Base-by-base conservation (phyloP, 2,113 vertebrate genomes). In the Amblyopsis rosae region DNA sequence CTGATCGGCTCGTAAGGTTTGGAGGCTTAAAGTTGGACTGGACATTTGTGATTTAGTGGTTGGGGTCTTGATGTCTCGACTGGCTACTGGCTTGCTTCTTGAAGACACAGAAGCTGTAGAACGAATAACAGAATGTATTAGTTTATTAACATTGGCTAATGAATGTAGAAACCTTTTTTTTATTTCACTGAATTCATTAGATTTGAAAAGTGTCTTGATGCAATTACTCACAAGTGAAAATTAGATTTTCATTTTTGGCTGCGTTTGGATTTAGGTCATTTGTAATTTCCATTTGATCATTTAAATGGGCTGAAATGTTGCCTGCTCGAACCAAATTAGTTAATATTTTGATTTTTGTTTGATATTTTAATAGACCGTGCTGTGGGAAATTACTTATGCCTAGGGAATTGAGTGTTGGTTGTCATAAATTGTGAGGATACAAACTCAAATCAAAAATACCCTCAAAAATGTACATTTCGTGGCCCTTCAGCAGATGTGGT, bases 21-120 rank as follows among this genome's bases (percentile, higher is more conserved):
- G n/a, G 41, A 74, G 35, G 67, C 32, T 35, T 4, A 61, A 48
- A 58, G 66, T 68, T 50, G 13, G 41, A 50, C 48, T 57, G 17
- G 77, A 46, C 68, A 47, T 57, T 58, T 60, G 70, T 53, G 68
- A 69, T 35, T 17, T 67, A 66, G 59, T 62, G 49, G 54, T 49
- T 53, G 68, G 41, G 46, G 62, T 65, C 59, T 77, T 80, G 68
- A 79, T 61, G 54, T 70, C 64, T 50, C 12, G 57, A 47, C 17
- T 16, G 58, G 50, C 16, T 64, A 69, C 62, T 65, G 60, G 15
- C 10, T 69, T 70, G 33, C 12, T 62, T 67, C 72, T 53, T 59
- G 49, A 69, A 35, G 72, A 41, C 13, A 45, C 19, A 49, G 26
- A 26, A 26, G 41, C 83, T 88, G 74, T 62, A 60, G 2, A 77